phyloP scores from a whole-genome alignment of 2,797 vertebrate genomes.

The Alectoris magna region DNA sequence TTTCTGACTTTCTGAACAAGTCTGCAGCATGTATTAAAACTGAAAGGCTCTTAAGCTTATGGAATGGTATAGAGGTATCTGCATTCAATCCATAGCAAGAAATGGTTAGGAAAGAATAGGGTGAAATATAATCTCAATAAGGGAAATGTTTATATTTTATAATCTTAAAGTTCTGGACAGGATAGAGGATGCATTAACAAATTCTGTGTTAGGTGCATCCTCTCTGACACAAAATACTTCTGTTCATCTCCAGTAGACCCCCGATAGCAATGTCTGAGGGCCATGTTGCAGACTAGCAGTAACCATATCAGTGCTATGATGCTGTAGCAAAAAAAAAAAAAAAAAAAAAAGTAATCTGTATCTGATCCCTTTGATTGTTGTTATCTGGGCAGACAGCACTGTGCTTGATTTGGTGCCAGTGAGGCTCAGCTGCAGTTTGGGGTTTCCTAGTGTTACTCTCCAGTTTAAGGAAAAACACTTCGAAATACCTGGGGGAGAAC shows the following conservation, averaged over 20 bases:
- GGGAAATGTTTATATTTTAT: neutral
- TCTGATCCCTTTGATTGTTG: neutral
- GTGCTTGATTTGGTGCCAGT: neutral
- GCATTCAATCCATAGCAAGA: neutral
- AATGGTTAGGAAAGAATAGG: neutral
- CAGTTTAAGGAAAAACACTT: neutral
- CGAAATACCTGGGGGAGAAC: neutral
- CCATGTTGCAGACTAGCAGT: neutral
- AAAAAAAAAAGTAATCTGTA: fast-evolving
- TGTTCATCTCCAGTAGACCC: neutral
- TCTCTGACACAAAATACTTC: neutral
- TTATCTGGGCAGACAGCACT: neutral
- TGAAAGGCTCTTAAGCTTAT: neutral
- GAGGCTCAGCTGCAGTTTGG: neutral
- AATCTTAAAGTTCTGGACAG: neutral
- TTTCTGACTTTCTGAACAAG: neutral
- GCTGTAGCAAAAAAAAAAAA: neutral
- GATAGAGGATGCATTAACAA: neutral
- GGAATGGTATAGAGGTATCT: neutral
- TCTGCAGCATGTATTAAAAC: neutral
- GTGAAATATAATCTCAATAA: fast-evolving
- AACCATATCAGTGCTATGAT: neutral
- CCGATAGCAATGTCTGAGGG: neutral
- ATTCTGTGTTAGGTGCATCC: fast-evolving
- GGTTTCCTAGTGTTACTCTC: neutral